Base-by-base conservation (phyloP, 1,140 invertebrate genomes). In the Calliphora vicina region DNA sequence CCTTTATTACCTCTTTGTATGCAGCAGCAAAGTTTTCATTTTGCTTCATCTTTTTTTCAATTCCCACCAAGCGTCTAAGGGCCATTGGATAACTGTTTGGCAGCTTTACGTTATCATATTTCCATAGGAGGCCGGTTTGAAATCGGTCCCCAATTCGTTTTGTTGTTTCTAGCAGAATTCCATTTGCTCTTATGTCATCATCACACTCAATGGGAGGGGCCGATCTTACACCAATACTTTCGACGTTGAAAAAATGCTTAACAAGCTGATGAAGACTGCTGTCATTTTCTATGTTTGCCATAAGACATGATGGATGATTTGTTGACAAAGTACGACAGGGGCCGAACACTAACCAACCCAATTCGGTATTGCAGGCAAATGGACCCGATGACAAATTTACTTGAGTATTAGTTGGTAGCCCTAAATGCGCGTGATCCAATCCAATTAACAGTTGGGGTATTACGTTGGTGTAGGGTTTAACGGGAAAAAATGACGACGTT, bases 71-170 rank as follows among this genome's bases (percentile, higher is more conserved):
- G 12, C 83, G 72, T 13, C 27, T 74, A 23, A 76, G 17, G 12
- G 71, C 80, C 25, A 57, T 81, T 9, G 13, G 2, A 15, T 42
- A 84, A 23, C 42, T 84, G 17, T 84, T 76, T 12, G 83, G 83
- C 5, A 76, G 26, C 0, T 76, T 29, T 4, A 84, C 26, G 5
- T 76, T 9, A 72, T 67, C 29, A 23, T 82, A 9, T 71, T 76
- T 82, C 83, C 43, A 82, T 43, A 84, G 42, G 15, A 82, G 71
- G 15, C 71, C 80, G 0, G 80, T 84, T 45, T 82, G 80, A 82
- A 82, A 82, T 9, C 72, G 43, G 5, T 50, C 35, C 3, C 72
- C 27, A 20, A 82, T 12, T 43, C 29, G 17, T 17, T 20, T 23
- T 2, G 43, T 84, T n/a, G 80, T 81, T 42, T 25, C n/a, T 10